phyloP scores from a whole-genome alignment of 2,113 vertebrate genomes.

The Promerops cafer region DNA sequence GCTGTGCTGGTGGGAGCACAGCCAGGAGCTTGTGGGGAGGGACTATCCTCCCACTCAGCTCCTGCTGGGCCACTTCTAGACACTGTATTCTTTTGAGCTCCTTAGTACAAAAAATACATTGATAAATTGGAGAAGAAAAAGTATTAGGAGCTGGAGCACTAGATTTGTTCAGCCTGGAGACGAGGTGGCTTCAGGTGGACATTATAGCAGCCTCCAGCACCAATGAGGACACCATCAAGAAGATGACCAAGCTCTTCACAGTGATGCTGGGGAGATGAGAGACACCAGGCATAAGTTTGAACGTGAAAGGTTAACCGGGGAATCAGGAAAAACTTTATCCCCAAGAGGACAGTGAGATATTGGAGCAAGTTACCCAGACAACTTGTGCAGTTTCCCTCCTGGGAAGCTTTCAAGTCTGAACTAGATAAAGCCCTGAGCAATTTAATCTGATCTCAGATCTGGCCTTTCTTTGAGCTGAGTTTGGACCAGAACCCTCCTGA shows the following conservation, averaged over 20 bases:
- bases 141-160: no score
- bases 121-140: background rate
- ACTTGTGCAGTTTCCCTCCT: background rate
- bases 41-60: background rate
- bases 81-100: background rate
- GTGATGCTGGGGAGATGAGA: background rate
- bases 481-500: background rate
- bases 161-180: background rate
- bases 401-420: background rate
- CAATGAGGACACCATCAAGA: background rate
- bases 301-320: fast-evolving
- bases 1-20: background rate
- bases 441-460: background rate
- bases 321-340: background rate
- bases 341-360: background rate
- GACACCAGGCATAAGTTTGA: fast-evolving
- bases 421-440: background rate
- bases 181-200: background rate
- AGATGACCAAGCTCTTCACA: background rate
- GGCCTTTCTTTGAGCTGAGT: background rate
- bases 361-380: background rate
- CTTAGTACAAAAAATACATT: background rate
- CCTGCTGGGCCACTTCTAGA: background rate
- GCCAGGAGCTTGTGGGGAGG: background rate
- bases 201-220: background rate